Base-by-base conservation (phyloP, 1,140 invertebrate species). In the Ptiloglossa arizonensis region DNA sequence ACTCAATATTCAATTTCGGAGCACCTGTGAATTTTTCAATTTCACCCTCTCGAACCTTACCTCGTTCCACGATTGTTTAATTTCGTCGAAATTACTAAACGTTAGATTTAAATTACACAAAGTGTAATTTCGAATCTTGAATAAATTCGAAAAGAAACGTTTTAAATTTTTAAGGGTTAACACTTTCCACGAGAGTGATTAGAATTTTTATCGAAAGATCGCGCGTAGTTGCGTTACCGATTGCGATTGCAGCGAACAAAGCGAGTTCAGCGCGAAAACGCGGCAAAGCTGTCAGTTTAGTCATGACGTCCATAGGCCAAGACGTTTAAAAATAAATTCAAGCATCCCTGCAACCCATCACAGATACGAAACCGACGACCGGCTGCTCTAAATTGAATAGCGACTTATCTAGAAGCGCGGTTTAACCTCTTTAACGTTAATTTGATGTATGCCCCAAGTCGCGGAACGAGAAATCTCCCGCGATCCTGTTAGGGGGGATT, bases 251-350 rank as follows among this genome's bases (percentile, higher is more conserved):
- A 4, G 6, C 1, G 15, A 60, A 60, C 15, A 13, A 60, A 60
- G 17, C 52, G 1, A 38, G 57, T 9, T 64, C 22, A 15, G 35
- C n/a, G 3, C 17, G n/a, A 27, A 63, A 63, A 41, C 38, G n/a
- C 15, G 50, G 13, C 41, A 24, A 68, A 72, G 27, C 54, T 62
- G 67, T 50, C 70, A 56, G 22, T 57, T 63, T 24, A 32, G 38
- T 44, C 11, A n/a, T 60, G 74, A 62, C 75, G 75, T 67, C 63
- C 50, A 71, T 41, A 29, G 24, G 63, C 66, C 56, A 46, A 54
- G 38, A 38, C 64, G 80, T 84, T 84, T 83, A 79, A 83, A 83
- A 79, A 79, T 84, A 84, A 84, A 75, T 83, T 67, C 56, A 32
- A 44, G 66, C 75, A 48, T 80, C 52, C 27, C 80, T 44, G 75